Evolutionary conservation across 2,113 vertebrate genomes (phyloP).

Genomic region (Perca flavescens): DNA sequence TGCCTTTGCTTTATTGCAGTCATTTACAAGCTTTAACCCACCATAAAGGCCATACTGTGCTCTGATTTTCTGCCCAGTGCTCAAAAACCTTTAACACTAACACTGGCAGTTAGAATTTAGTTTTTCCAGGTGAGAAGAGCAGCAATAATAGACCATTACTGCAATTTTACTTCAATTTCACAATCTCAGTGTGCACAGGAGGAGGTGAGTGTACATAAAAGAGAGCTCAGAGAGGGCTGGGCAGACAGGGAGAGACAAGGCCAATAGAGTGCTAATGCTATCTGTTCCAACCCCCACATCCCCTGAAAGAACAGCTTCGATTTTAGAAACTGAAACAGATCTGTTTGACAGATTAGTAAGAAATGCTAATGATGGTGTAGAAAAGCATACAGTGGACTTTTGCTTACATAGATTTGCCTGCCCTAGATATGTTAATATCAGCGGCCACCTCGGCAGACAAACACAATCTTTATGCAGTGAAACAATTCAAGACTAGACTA

Average conservation of each 20-base stretch:
- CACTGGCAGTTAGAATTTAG: constrained; percentile 50
- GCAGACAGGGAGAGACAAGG: constrained; percentile 17
- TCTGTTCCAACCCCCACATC: neutral
- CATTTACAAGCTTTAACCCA: constrained; percentile 60
- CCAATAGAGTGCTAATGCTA: constrained; percentile 13
- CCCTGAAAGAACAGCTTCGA: neutral
- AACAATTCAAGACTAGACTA: neutral
- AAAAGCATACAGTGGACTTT: neutral
- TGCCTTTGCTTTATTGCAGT: constrained; percentile 56
- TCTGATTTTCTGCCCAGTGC: constrained; percentile 27
- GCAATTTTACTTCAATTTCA: constrained; percentile 70
- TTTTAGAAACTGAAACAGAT: constrained; percentile 20
- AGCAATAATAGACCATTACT: constrained; percentile 68
- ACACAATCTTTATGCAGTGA: neutral
- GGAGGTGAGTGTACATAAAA: constrained; percentile 60
- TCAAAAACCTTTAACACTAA: constrained; percentile 59
- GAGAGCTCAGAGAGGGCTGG: constrained; percentile 34
- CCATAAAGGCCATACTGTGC: constrained; percentile 50
- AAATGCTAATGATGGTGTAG: constrained; percentile 19
- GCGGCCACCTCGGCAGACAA: neutral
- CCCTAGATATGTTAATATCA: constrained; percentile 11
- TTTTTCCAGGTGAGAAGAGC: constrained; percentile 52
- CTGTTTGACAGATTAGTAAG: constrained; percentile 16
- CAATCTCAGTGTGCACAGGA: constrained; percentile 48
- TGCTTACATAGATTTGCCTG: neutral